phyloP scores from a whole-genome alignment of 2,113 vertebrate species.

The Bubalus kerabau region DNA sequence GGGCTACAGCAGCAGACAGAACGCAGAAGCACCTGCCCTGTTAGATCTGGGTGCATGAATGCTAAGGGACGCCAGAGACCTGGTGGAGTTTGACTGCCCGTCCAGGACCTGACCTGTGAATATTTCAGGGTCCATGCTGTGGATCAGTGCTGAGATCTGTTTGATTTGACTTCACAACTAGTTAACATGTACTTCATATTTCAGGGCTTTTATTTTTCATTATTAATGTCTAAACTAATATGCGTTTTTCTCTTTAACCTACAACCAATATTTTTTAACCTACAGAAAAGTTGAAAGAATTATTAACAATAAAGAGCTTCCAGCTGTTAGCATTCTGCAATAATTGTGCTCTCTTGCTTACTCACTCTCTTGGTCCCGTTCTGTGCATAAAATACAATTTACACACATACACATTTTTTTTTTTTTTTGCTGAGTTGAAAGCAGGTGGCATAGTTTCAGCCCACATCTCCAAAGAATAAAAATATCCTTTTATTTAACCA shows the following conservation, averaged over 20 bases:
- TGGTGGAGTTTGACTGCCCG: background rate
- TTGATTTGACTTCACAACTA: background rate
- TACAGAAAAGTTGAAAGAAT: background rate
- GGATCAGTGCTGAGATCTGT: background rate
- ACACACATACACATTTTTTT: background rate
- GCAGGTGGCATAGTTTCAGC: background rate
- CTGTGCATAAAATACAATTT: background rate
- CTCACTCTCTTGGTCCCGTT: background rate
- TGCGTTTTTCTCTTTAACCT: background rate
- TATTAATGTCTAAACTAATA: background rate
- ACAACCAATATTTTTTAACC: background rate
- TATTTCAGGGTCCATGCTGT: background rate
- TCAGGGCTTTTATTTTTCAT: background rate
- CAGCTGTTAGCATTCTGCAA: background rate
- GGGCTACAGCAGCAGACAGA: background rate
- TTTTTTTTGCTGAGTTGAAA: background rate
- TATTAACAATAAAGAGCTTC: background rate
- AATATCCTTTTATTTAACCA: background rate
- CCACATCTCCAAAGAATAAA: background rate
- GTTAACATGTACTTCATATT: background rate
- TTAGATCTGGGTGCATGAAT: rapidly evolving
- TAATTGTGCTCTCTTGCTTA: rapidly evolving
- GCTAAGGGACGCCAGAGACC: rapidly evolving
- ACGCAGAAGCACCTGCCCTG: background rate
- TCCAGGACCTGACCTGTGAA: background rate